Base-by-base conservation (phyloP, 2,113 vertebrate species). In the Acrocephalus kingi region DNA sequence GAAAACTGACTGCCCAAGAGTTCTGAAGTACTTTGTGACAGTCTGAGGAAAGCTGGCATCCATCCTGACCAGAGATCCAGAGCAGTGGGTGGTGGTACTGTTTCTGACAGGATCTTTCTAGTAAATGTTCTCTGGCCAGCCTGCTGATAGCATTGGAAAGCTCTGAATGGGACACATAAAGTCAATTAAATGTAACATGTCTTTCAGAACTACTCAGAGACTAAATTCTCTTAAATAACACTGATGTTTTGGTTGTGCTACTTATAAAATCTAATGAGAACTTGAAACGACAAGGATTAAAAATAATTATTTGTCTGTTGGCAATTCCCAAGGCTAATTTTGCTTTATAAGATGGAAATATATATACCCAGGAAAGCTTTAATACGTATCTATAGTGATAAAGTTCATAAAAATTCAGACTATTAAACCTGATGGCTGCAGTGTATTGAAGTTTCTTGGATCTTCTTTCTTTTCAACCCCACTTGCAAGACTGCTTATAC, bases 261-360 rank as follows among this genome's bases (percentile, higher is more conserved):
- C 91, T 95, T 95, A 93, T 75, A 80, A 89, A 85, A 92, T 69
- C 67, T 91, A 93, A 94, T 84, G 89, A 95, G 78, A 85, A 79
- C 25, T 91, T 90, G 62, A 89, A 93, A 93, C 83, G 73, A 89
- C 33, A 52, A 20, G 71, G 89, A 94, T 96, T 93, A 90, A 95
- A 94, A 94, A 58, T 72, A 92, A 89, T 91, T 96, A 95, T 96
- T 96, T 96, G 73, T 66, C 82, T 90, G 31, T 45, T 89, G 73
- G 75, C 73, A 96, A 83, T 85, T 95, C 46, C 61, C 63, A 81
- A 90, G 77, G 63, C 80, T 87, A 87, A 86, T 97, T 95, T 96
- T 92, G 22, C 83, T 91, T 92, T 76, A 23, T 39, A 62, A 93
- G 51, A 89, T 78, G 74, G 75, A 95, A 93, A 84, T 67, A 35